Conservation (phyloP, 2,113 vertebrate genomes). For the Craseonycteris thonglongyai region DNA sequence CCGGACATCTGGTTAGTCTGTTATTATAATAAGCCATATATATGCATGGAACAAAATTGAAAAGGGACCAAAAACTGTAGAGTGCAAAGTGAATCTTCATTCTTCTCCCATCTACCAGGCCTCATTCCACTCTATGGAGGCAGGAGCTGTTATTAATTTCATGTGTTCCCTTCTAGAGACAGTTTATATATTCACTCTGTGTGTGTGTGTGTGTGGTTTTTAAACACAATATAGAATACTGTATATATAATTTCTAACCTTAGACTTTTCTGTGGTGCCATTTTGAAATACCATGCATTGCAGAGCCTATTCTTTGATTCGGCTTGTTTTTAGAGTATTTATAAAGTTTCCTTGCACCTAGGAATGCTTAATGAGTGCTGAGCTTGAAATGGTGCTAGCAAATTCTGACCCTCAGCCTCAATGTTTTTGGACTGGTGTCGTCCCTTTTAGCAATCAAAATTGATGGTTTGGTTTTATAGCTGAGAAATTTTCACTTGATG, state of each 20-base stretch:
- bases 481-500: background rate
- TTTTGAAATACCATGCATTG: constrained; percentile 33
- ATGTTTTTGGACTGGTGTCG: constrained; percentile 21
- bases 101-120: background rate
- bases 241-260: background rate
- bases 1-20: too few species aligned
- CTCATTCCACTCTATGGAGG: background rate
- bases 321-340: constrained; percentile 48
- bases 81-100: background rate
- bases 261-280: background rate
- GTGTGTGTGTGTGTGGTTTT: background rate
- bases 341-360: background rate
- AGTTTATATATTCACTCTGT: background rate
- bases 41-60: background rate
- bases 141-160: background rate
- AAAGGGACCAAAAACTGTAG: background rate
- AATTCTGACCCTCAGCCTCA: constrained; percentile 52
- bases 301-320: background rate
- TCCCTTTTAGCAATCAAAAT: constrained; percentile 12
- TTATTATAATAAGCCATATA: background rate
- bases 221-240: background rate
- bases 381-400: constrained; percentile 31
- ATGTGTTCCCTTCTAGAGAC: background rate
- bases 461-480: constrained; percentile 49
- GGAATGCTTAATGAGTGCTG: background rate